Evolutionary conservation across 2,797 vertebrate genomes (phyloP).

Genomic region (Brotula barbata): DNA sequence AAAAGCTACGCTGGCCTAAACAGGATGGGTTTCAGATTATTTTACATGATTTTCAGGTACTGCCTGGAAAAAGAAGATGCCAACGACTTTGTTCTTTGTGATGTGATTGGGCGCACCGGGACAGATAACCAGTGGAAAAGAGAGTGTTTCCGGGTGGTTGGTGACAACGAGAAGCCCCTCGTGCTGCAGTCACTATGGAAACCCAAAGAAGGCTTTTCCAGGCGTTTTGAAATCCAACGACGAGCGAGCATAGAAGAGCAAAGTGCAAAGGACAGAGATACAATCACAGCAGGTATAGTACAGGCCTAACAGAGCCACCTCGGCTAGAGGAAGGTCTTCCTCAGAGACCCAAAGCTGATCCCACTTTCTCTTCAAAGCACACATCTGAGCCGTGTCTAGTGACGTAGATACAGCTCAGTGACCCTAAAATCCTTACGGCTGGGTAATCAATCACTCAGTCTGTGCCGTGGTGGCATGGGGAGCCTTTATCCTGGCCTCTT

Average conservation of each 20-base stretch:
- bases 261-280: constrained; percentile 71
- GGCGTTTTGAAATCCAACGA: constrained; percentile 82
- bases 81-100: constrained; percentile 76
- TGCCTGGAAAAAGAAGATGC: constrained; percentile 80
- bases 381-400: not conserved
- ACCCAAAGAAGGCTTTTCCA: constrained; percentile 81
- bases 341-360: not conserved
- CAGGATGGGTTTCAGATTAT: too few relatives aligned
- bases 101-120: constrained; percentile 77
- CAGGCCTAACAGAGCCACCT: not conserved
- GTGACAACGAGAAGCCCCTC: constrained; percentile 78
- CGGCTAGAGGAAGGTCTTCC: not conserved
- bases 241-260: constrained; percentile 67
- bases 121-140: constrained; percentile 76
- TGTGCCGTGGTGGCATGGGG: constrained; percentile 26
- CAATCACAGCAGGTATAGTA: constrained; percentile 77
- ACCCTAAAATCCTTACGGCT: constrained; percentile 8
- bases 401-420: constrained; percentile 13
- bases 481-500: constrained; percentile 45
- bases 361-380: not conserved
- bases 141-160: constrained; percentile 80
- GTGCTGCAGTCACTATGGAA: constrained; percentile 83
- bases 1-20: too few relatives aligned
- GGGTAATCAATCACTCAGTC: constrained; percentile 43
- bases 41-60: constrained; percentile 68